A percentile compares a stretch with the other conserved stretches of the same genome.
phyloP scores from a whole-genome alignment of 2,113 vertebrate species.

The Phoenicopterus ruber region DNA sequence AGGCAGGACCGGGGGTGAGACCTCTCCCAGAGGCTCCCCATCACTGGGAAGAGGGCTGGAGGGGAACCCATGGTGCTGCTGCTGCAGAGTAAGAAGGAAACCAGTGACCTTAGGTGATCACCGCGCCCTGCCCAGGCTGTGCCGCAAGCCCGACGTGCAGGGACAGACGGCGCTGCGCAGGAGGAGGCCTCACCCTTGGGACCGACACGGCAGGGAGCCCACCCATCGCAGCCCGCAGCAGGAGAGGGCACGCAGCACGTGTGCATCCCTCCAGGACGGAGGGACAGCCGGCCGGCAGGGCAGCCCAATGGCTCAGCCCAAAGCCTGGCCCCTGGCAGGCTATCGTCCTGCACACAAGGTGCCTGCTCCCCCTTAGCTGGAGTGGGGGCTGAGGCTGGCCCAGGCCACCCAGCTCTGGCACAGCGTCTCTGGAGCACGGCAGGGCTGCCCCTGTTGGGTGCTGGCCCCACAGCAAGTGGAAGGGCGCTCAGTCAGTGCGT shows the following conservation, averaged over 20 bases:
- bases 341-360: not conserved
- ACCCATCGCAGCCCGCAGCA: not conserved
- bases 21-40: not conserved
- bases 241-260: not conserved
- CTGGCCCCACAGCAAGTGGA: not conserved
- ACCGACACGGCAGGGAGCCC: not conserved
- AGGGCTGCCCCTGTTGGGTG: not conserved
- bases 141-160: not conserved
- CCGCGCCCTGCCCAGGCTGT: not conserved
- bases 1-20: not conserved
- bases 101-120: not conserved
- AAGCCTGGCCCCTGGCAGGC: not conserved
- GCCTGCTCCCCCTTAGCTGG: not conserved
- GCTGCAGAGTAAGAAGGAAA: not conserved
- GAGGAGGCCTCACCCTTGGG: not conserved
- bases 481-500: not conserved
- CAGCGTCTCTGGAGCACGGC: not conserved
- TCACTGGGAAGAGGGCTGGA: not conserved
- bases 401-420: not conserved
- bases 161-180: fast-evolving
- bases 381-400: not conserved
- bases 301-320: not conserved
- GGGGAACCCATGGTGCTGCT: not conserved
- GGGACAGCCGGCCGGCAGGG: not conserved
- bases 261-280: not conserved